These are phyloP conservation scores for Labeo catla DNA, from an alignment of 2,113 vertebrate genomes.

Conservation along the genomic window DNA sequence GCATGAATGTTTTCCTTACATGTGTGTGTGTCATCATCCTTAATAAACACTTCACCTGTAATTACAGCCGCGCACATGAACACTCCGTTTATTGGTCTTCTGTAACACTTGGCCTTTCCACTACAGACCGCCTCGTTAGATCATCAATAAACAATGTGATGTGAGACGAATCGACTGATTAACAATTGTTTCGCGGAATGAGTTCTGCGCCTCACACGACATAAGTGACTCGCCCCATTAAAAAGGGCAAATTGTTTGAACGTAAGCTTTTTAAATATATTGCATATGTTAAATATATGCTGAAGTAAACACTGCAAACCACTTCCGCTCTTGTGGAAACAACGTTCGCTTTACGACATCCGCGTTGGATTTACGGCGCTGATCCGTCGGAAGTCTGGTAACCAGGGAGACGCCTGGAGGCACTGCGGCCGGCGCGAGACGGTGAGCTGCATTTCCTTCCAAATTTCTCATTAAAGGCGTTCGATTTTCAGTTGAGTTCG, in stretches of 20 bases:
- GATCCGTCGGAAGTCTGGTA: conserved; percentile 1
- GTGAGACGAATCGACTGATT: background rate
- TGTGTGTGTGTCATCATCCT: conserved; percentile 36
- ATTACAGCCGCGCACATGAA: background rate
- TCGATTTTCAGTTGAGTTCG: background rate
- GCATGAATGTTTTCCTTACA: conserved; percentile 46
- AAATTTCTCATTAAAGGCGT: background rate
- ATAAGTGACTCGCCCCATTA: background rate
- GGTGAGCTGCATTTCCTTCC: background rate
- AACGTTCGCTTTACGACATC: conserved; percentile 37
- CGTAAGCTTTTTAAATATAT: background rate
- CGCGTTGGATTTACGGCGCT: background rate
- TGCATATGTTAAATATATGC: background rate
- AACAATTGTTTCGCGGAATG: background rate
- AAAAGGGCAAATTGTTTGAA: no score
- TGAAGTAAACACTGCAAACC: background rate
- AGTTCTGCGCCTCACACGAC: no score
- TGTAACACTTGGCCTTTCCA: background rate
- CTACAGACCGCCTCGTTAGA: background rate
- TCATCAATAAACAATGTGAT: background rate
- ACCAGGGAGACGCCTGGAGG: conserved; percentile 33
- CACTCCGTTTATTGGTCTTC: background rate
- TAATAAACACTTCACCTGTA: conserved; percentile 54
- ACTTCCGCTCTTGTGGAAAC: background rate
- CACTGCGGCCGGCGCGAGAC: background rate